Evolutionary conservation across 1,140 invertebrate genomes (phyloP).

Genomic region (Phocides pigmalion): DNA sequence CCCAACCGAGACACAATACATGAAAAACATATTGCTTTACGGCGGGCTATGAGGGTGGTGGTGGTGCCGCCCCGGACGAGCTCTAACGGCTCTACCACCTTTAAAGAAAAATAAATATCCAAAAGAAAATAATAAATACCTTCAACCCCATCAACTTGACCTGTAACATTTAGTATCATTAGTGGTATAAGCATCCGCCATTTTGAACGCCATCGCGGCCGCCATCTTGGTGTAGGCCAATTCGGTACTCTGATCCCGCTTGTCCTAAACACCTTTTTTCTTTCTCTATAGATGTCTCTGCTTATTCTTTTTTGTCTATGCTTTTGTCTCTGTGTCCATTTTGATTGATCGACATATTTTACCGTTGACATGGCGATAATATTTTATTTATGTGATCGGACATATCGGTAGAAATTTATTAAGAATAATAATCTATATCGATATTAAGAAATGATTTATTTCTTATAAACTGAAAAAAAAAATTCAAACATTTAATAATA

Average conservation of each 20-base stretch:
- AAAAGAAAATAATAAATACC: slow-evolving; percentile 45
- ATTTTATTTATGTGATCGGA: slow-evolving; percentile 48
- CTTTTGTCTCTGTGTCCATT: slow-evolving; percentile 33
- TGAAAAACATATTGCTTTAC: too few relatives aligned
- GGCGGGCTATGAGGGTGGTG: too few relatives aligned
- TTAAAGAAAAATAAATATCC: slow-evolving; percentile 6
- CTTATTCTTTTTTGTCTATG: slow-evolving; percentile 16
- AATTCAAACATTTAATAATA: too few relatives aligned
- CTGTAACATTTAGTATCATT: slow-evolving; percentile 64
- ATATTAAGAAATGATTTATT: too few relatives aligned
- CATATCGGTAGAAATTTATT: slow-evolving; percentile 54
- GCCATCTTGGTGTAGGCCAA: slow-evolving; percentile 43
- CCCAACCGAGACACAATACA: too few relatives aligned
- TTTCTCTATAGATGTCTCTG: slow-evolving; percentile 17
- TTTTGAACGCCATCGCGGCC: slow-evolving; percentile 56
- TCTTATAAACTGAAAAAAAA: slow-evolving; percentile 34
- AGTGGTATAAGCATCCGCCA: slow-evolving; percentile 62
- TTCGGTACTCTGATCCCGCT: slow-evolving; percentile 28
- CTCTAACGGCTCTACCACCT: too few relatives aligned
- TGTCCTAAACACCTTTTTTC: slow-evolving; percentile 31
- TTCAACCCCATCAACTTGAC: slow-evolving; percentile 56
- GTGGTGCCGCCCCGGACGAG: too few relatives aligned
- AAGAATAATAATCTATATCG: slow-evolving; percentile 15
- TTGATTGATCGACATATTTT: slow-evolving; percentile 40
- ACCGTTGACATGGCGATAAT: slow-evolving; percentile 65